Percentiles rank a stretch among this genome's conserved stretches.
Conservation (phyloP, 37 sponge, comb jelly and placozoan genomes). For the Petrosia ficiformis region DNA sequence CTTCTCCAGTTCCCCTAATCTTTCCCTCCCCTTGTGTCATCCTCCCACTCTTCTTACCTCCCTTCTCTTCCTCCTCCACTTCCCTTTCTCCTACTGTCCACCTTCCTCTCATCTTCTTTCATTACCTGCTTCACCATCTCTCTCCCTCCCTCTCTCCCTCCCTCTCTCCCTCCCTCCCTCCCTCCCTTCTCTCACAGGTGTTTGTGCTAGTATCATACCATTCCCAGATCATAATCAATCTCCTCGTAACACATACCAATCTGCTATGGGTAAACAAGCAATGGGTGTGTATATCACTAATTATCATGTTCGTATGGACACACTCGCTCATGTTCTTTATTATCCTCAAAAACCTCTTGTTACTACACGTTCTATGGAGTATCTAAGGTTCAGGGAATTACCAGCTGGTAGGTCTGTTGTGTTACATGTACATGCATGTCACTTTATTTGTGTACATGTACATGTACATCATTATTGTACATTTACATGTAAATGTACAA, state of each 20-base stretch:
- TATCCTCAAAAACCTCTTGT: conserved; percentile 99
- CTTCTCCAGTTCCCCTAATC: too few species aligned
- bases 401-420: conserved; percentile 95
- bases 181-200: conserved; percentile 31
- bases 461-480: too few species aligned
- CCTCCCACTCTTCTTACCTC: too few species aligned
- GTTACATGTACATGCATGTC: not conserved
- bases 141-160: too few species aligned
- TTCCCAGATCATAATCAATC: conserved; percentile 99
- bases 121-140: too few species aligned
- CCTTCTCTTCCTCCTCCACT: not conserved
- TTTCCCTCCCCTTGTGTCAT: too few species aligned
- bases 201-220: conserved; percentile 97
- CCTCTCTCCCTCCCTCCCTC: too few species aligned
- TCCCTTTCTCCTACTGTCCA: conserved; percentile 11
- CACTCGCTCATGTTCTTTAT: conserved; percentile 97
- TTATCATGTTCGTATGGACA: conserved; percentile 99
- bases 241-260: conserved; percentile 99
- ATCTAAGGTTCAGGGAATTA: conserved; percentile 97
- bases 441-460: too few species aligned
- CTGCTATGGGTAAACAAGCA: conserved; percentile 99
- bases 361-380: conserved; percentile 99
- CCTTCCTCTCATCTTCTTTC: not conserved
- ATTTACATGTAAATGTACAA: too few species aligned
- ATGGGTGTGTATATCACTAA: conserved; percentile 99